A percentile compares a stretch with the other conserved stretches of the same genome.
Conservation (phyloP, 2,888 invertebrate species). For the Neria commutata region DNA sequence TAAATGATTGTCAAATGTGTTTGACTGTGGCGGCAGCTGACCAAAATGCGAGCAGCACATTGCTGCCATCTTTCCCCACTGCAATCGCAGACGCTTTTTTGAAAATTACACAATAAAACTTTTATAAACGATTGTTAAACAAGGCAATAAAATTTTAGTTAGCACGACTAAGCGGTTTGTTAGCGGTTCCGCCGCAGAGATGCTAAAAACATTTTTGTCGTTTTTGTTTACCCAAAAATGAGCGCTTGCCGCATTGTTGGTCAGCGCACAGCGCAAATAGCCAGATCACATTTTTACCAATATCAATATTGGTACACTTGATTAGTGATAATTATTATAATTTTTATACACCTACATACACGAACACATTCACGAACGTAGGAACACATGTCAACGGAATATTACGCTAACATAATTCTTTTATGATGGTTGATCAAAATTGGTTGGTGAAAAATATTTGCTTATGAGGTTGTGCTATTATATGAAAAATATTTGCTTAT, state of each 20-base stretch:
- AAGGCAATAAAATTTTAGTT: conserved; percentile 57
- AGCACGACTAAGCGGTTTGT: conserved; percentile 53
- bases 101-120: background rate
- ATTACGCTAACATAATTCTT: conserved; percentile 20
- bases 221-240: background rate
- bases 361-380: too few relatives aligned
- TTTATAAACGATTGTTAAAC: too few relatives aligned
- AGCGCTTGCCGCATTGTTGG: too few relatives aligned
- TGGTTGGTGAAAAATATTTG: background rate
- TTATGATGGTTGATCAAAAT: background rate
- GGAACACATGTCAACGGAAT: conserved; percentile 44
- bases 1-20: conserved; percentile 7
- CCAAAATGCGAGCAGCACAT: too few relatives aligned
- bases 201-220: conserved; percentile 32
- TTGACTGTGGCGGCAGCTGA: background rate
- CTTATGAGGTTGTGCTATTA: background rate
- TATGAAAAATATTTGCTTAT: background rate
- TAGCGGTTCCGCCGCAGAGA: conserved; percentile 50
- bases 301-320: conserved; percentile 39
- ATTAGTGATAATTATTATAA: conserved; percentile 42
- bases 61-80: too few relatives aligned
- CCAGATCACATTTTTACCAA: conserved; percentile 44
- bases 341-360: conserved; percentile 24
- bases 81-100: too few relatives aligned
- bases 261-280: conserved; percentile 30